Conservation (phyloP, 2,113 vertebrate genomes). For the Rhinolophus ferrumequinum region DNA sequence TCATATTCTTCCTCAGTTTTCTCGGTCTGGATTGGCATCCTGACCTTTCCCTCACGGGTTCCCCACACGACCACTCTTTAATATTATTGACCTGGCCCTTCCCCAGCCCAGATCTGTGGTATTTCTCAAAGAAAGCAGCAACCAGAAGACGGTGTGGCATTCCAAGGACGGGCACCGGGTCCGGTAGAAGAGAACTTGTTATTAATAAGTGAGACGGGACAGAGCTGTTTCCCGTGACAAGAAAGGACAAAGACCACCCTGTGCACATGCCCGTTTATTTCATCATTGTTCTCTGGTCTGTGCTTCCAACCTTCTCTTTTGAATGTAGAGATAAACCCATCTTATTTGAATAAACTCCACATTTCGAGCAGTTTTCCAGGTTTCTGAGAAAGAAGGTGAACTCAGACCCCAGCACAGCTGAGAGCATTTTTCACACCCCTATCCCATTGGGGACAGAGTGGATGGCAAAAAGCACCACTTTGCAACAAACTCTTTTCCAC, state of each 20-base stretch:
- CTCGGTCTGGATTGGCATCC: not conserved
- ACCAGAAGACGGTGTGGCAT: fast-evolving
- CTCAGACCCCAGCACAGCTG: not conserved
- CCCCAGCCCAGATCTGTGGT: not conserved
- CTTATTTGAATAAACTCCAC: not conserved
- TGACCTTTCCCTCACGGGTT: not conserved
- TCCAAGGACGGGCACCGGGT: fast-evolving
- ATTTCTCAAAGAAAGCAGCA: not conserved
- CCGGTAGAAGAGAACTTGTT: not conserved
- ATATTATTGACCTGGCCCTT: not conserved
- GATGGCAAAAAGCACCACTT: not conserved
- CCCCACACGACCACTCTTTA: not conserved
- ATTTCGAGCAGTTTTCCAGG: not conserved
- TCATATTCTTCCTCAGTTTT: fast-evolving
- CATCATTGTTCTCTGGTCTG: fast-evolving
- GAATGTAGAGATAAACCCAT: not conserved
- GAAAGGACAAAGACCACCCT: not conserved
- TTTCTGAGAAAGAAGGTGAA: not conserved
- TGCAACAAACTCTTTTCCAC: not conserved
- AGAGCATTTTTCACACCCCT: not conserved
- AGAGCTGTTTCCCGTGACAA: not conserved
- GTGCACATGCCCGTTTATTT: fast-evolving
- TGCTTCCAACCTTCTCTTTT: not conserved
- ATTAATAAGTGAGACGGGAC: not conserved
- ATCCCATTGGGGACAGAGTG: not conserved